Conservation (phyloP, 1,140 invertebrate species). For the Nymphalis io region DNA sequence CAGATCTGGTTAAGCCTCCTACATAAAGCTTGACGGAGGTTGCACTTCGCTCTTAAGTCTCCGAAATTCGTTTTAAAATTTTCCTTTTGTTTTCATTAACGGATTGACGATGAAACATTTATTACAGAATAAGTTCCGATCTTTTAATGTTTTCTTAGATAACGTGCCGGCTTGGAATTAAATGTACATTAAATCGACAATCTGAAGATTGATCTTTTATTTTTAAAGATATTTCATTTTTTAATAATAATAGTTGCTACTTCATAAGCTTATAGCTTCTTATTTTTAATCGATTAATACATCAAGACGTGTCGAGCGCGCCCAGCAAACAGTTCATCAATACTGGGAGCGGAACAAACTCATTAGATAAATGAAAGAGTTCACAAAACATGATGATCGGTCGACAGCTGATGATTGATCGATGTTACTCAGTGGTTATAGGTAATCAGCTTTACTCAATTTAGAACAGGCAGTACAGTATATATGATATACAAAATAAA, state of each 20-base stretch:
- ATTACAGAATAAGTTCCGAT: background rate
- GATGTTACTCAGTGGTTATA: slow-evolving; percentile 33
- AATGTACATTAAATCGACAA: no score
- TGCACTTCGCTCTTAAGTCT: slow-evolving; percentile 54
- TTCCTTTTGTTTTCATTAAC: slow-evolving; percentile 21
- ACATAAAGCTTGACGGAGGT: slow-evolving; percentile 53
- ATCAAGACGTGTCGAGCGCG: slow-evolving; percentile 57
- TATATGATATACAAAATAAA: background rate
- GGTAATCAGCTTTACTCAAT: background rate
- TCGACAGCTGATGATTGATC: slow-evolving; percentile 65
- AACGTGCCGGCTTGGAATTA: background rate
- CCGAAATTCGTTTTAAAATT: slow-evolving; percentile 33
- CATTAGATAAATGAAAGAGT: slow-evolving; percentile 79
- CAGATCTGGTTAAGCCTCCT: slow-evolving; percentile 69
- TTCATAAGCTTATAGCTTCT: slow-evolving; percentile 6
- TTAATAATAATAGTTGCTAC: background rate
- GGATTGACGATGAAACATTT: background rate
- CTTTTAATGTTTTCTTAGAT: background rate
- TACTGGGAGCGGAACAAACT: slow-evolving; percentile 51
- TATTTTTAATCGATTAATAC: slow-evolving; percentile 46
- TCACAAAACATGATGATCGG: slow-evolving; percentile 59
- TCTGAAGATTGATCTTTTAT: no score
- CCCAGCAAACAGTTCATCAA: slow-evolving; percentile 44
- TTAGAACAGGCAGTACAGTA: background rate
- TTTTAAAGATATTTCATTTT: background rate